These are phyloP conservation scores for Scotopteryx bipunctaria DNA, from an alignment of 2,888 invertebrate genomes.

Conservation along the genomic window DNA sequence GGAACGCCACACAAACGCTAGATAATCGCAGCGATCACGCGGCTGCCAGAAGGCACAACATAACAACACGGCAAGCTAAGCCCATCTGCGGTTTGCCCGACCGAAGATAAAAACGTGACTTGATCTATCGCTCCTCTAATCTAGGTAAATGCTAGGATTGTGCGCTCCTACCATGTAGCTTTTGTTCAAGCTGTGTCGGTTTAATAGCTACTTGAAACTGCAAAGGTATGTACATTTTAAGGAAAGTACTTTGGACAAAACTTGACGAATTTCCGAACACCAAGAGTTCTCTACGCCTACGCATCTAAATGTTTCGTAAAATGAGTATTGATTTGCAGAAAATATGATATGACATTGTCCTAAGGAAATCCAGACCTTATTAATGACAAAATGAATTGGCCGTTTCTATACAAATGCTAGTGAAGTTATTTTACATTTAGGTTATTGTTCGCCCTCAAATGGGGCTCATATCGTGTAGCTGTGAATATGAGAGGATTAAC, in stretches of 20 bases:
- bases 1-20: slow-evolving; percentile 15
- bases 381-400: slow-evolving; percentile 44
- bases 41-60: slow-evolving; percentile 37
- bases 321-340: slow-evolving; percentile 5
- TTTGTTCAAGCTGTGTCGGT: slow-evolving; percentile 12
- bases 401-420: slow-evolving; percentile 40
- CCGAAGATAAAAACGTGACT: slow-evolving; percentile 54
- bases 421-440: slow-evolving; percentile 43
- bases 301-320: too few relatives aligned
- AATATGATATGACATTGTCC: slow-evolving; percentile 8
- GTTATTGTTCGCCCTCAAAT: slow-evolving; percentile 35
- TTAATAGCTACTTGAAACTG: slow-evolving; percentile 11
- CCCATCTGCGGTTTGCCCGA: slow-evolving; percentile 31
- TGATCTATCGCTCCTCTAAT: slow-evolving; percentile 48
- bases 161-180: slow-evolving; percentile 14
- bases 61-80: slow-evolving; percentile 29
- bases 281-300: too few relatives aligned
- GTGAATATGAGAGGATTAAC: slow-evolving; percentile 25
- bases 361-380: slow-evolving; percentile 26
- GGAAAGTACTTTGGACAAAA: too few relatives aligned
- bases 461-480: slow-evolving; percentile 17
- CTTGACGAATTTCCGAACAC: too few relatives aligned
- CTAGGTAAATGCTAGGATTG: slow-evolving; percentile 34
- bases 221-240: not conserved
- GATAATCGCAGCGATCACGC: slow-evolving; percentile 35